Percentiles rank a stretch among this genome's conserved stretches.
Evolutionary conservation across 2,113 vertebrate genomes (phyloP).

Genomic region (Tamias sibiricus): DNA sequence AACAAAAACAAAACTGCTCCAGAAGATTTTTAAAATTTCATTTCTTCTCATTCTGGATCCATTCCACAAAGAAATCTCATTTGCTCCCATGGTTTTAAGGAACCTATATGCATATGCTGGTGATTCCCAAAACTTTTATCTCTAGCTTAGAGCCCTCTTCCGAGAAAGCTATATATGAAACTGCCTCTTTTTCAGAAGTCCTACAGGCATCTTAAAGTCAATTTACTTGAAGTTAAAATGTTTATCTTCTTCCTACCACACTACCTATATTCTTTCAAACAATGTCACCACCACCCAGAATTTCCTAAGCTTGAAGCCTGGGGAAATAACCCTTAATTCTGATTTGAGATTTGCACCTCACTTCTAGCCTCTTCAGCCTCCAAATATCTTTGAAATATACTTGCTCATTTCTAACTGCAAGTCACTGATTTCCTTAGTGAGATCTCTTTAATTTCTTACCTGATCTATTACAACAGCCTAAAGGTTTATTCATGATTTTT

Average conservation of each 20-base stretch:
- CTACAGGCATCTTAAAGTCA: neutral
- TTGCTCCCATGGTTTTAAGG: neutral
- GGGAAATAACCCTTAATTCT: neutral
- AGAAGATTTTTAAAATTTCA: neutral
- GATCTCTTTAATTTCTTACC: neutral
- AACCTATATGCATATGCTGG: neutral
- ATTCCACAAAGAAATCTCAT: neutral
- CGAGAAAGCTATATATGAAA: neutral
- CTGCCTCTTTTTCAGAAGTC: neutral
- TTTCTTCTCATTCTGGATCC: neutral
- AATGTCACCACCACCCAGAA: neutral
- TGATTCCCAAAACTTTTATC: neutral
- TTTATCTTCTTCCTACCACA: neutral
- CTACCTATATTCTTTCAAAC: neutral
- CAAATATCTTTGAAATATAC: neutral
- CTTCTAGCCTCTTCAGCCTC: neutral
- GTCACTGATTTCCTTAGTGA: neutral
- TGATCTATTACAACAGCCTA: neutral
- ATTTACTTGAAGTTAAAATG: neutral
- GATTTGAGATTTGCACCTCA: neutral
- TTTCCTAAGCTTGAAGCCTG: neutral
- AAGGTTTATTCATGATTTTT: neutral
- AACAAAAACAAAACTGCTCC: neutral
- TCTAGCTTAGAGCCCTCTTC: neutral
- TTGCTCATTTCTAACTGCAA: neutral